Evolutionary conservation across 2,113 vertebrate species (phyloP), one percentile per base, ranked within the genome.

Genomic region (Harpagus bidentatus): DNA sequence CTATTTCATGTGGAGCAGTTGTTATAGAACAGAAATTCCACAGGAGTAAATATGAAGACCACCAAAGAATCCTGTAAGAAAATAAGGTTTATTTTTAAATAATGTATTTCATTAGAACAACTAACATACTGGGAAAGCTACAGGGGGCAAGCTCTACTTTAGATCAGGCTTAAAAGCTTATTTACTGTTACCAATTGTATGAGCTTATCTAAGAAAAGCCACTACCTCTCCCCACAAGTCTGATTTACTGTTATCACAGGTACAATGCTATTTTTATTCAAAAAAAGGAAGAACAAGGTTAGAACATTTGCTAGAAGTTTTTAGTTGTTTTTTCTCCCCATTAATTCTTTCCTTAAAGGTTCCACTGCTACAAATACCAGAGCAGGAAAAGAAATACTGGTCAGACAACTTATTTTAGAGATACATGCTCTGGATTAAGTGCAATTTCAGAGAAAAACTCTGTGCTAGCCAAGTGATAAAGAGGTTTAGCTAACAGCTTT

Each of bases 91-190:
- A 34, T 69, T 95, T 93, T 73, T 52, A 77, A 86, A 61, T 76
- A 76, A 77, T 3, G 0, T 62, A 72, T 90, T 88, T 77, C 53
- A 92, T 48, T 43, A 45, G 45, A 62, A 59, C 81, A 93, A 21
- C 36, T 81, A 77, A 85, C 38, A 59, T 69, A 74, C 45, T 0
- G 92, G 81, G 58, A 91, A 91, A 77, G 91, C 77, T 67, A 89
- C 84, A 91, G 83, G 70, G 61, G 89, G 87, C 65, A 87, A 96
- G 77, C 59, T 73, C 66, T 61, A 65, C 67, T 90, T 92, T 67
- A 92, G 78, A 79, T 69, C 77, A 95, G 73, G 81, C 90, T 94
- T 91, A 88, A 89, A 90, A 90, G 84, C 91, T 94, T 91, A 97
- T 63, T 84, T 89, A 40, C 81, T 96, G 93, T 47, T 91, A 88